Conservation (phyloP, 2,797 vertebrate genomes). For the Sparidentex hasta region DNA sequence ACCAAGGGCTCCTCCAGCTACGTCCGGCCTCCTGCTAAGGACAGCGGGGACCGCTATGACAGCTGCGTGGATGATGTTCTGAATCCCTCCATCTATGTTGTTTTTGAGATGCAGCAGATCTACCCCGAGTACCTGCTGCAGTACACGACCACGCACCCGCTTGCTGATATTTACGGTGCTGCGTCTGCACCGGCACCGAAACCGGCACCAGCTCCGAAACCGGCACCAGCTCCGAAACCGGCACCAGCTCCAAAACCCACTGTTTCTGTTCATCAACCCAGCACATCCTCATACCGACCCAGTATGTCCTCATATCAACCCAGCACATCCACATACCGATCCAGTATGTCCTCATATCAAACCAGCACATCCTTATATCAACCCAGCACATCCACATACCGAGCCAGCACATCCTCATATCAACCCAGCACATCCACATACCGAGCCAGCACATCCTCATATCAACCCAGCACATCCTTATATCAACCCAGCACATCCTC, state of each 20-base stretch:
- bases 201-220: background rate
- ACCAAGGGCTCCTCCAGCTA: constrained; percentile 82
- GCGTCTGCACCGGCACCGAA: rapidly evolving
- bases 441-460: background rate
- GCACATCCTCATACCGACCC: background rate
- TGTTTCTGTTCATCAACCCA: background rate
- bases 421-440: background rate
- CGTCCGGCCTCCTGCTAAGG: constrained; percentile 79
- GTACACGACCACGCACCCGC: constrained; percentile 57
- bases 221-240: background rate
- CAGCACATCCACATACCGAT: background rate
- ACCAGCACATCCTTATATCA: background rate
- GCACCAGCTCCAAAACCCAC: background rate
- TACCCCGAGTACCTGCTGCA: constrained; percentile 85
- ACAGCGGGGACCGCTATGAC: constrained; percentile 79
- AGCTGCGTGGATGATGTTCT: constrained; percentile 81
- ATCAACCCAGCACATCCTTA: too few species aligned
- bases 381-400: too few species aligned
- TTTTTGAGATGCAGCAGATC: constrained; percentile 85
- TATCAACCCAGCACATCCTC: background rate
- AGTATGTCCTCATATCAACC: background rate
- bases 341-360: background rate
- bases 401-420: background rate
- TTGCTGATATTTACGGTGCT: rapidly evolving
- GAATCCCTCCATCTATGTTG: constrained; percentile 83